Conservation (phyloP, 2,888 invertebrate species). For the Epistrophe grossulariae region DNA sequence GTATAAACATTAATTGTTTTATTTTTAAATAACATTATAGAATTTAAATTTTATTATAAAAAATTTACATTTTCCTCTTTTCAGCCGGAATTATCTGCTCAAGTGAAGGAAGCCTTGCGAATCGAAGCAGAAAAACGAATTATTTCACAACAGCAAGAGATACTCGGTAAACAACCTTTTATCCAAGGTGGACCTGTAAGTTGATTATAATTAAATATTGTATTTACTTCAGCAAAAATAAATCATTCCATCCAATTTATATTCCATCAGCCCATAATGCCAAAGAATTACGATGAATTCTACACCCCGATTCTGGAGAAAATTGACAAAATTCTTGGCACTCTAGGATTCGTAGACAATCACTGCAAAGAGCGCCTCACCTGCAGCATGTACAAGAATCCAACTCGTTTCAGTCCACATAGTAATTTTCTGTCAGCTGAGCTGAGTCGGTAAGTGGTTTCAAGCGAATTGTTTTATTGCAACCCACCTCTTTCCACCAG, state of each 20-base stretch:
- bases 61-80: conserved; percentile 46
- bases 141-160: conserved; percentile 86
- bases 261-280: conserved; percentile 81
- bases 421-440: conserved; percentile 94
- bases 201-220: background rate
- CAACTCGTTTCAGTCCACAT: conserved; percentile 91
- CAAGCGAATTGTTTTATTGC: background rate
- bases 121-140: conserved; percentile 86
- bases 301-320: conserved; percentile 92
- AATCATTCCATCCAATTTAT: background rate
- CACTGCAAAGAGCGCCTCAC: conserved; percentile 91
- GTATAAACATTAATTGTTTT: too few species aligned
- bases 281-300: conserved; percentile 86
- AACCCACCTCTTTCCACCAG: conserved; percentile 23
- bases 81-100: conserved; percentile 84
- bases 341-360: conserved; percentile 89
- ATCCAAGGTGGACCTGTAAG: conserved; percentile 82
- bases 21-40: too few species aligned
- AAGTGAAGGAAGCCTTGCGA: conserved; percentile 85
- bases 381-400: conserved; percentile 93
- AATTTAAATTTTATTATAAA: background rate
- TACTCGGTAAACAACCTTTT: conserved; percentile 84
- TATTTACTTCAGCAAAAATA: background rate
- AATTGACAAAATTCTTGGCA: conserved; percentile 89
- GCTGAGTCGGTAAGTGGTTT: conserved; percentile 90